These are phyloP conservation scores for Lissocephala sabroskyi DNA, from an alignment of 2,888 invertebrate species.

Conservation along the genomic window DNA sequence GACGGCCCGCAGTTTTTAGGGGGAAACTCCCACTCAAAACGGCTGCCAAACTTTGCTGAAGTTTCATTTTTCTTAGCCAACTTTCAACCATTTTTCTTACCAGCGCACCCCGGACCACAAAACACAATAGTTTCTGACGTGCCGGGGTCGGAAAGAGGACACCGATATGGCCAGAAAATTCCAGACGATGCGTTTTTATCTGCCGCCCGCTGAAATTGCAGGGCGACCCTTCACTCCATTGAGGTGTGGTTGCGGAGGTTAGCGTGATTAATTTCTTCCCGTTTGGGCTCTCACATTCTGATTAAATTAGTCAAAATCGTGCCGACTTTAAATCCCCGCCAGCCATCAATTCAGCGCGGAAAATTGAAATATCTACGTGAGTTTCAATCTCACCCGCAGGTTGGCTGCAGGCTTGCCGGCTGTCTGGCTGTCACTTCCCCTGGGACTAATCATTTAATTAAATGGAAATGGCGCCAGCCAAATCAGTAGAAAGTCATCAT, in stretches of 20 bases:
- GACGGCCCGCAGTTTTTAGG: not conserved
- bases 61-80: slow-evolving; percentile 16
- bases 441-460: slow-evolving; percentile 5
- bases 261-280: slow-evolving; percentile 10
- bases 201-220: too few species aligned
- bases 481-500: slow-evolving; percentile 10
- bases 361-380: not conserved
- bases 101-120: too few species aligned
- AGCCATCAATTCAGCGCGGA: slow-evolving; percentile 1
- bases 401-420: too few species aligned
- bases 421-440: too few species aligned
- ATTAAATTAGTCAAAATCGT: not conserved
- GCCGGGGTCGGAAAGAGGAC: too few species aligned
- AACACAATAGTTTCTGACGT: too few species aligned
- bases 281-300: not conserved
- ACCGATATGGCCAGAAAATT: not conserved
- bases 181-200: slow-evolving; percentile 9
- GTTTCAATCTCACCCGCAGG: slow-evolving; percentile 1
- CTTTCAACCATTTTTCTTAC: too few species aligned
- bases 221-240: too few species aligned
- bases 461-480: slow-evolving; percentile 4
- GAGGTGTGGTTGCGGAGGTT: too few species aligned
- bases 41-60: slow-evolving; percentile 10
- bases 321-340: not conserved
- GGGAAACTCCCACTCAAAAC: not conserved